Base-by-base conservation (phyloP, 2,113 vertebrate genomes). In the Anolis carolinensis region DNA sequence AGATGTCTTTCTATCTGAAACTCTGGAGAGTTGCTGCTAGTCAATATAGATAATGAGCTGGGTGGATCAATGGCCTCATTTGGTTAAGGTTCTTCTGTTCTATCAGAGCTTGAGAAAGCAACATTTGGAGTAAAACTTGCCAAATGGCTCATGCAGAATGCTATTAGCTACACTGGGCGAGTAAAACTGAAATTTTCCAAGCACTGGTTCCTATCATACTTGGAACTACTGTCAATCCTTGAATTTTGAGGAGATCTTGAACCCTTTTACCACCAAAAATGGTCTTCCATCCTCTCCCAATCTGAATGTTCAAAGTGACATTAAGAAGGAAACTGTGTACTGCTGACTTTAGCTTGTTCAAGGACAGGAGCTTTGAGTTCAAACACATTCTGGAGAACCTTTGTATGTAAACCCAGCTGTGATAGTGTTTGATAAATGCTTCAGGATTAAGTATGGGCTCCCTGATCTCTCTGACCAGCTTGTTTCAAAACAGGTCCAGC, bases 401-500 rank as follows among this genome's bases (percentile, higher is more conserved):
- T 76, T 75, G 68, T 62, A 73, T 88, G 82, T 52, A 23, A 65
- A 74, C 92, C 74, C 75, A 85, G 83, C 67, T 36, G 52, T 7
- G 63, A 23, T 32, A 75, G 65, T 86, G 73, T 62, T 79, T 44
- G 74, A 71, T 65, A 83, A 88, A 3, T 79, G 85, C 70, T 63
- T 55, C 0, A 39, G 87, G 77, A 32, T 48, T 84, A 67, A 88
- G 70, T 68, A 79, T 71, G 21, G 79, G 11, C 63, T 84, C 39
- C 74, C 71, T 87, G 79, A 52, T 70, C 84, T 83, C 79, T 89
- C 79, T 70, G 32, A n/a, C 74, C 74, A 30, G 73, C 5, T 85
- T 52, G 30, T 74, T 77, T 92, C 79, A 77, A 89, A 84, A 87
- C 68, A 59, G 71, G 81, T 79, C 88, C 74, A 84, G 76, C 90